These are phyloP conservation scores for Halocynthia roretzi DNA, from an alignment of 23 tunicate species.

Conservation along the genomic window DNA sequence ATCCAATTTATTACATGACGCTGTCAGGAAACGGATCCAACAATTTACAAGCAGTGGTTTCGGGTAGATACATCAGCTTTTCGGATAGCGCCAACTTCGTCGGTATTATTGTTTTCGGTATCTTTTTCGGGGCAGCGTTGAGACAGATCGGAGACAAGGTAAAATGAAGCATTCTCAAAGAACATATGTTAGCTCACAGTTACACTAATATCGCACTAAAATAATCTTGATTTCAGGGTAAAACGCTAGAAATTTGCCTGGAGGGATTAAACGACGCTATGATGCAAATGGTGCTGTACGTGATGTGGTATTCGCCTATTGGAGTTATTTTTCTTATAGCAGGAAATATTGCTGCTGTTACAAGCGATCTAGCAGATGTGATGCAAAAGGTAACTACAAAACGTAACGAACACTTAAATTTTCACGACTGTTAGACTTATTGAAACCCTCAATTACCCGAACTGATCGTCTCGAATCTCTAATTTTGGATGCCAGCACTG, in stretches of 20 bases:
- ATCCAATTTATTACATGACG: no score
- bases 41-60: not conserved
- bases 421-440: no score
- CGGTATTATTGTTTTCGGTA: not conserved
- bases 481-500: no score
- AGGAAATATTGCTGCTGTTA: not conserved
- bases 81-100: slow-evolving; percentile 9
- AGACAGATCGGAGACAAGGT: not conserved
- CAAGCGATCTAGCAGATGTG: not conserved
- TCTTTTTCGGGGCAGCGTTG: not conserved
- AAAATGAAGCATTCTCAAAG: not conserved
- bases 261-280: not conserved
- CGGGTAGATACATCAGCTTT: not conserved
- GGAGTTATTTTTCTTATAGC: not conserved
- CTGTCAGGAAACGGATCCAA: no score
- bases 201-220: not conserved
- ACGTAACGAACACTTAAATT: no score
- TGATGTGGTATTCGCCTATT: not conserved
- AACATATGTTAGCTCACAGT: no score
- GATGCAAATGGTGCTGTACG: not conserved
- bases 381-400: not conserved
- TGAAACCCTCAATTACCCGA: no score
- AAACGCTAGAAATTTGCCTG: not conserved
- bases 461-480: no score
- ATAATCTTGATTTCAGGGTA: not conserved